Evolutionary conservation across 2,888 invertebrate genomes (phyloP), one percentile per base, ranked within the genome.

Genomic region (Coenonympha glycerion): DNA sequence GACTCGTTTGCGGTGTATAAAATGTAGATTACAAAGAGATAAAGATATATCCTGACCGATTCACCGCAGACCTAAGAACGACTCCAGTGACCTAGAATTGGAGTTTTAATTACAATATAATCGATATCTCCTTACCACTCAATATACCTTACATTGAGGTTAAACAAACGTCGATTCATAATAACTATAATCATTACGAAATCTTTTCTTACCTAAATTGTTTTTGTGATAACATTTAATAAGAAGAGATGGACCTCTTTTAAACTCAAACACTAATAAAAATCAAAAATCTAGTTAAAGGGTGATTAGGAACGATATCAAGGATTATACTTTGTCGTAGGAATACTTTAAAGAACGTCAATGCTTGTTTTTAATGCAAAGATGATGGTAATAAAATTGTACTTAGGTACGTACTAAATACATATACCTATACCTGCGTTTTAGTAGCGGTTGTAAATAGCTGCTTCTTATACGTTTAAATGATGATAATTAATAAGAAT

Each of bases 81-180:
- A 15, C 37, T 30, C 28, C 22, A 19, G 13, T 37, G 37, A 22
- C 39, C 39, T 39, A 39, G 22, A 39, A 39, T 15, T 15, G 39
- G 8, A 24, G 24, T 15, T 24, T 24, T 39, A 39, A 39, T 39
- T 39, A 39, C 39, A 24, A 22, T 39, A 39, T 39, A 39, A 39
- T 39, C 39, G 39, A 39, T 39, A 39, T 39, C 39, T 21, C 37
- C 21, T 37, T 34, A 34, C 31, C 13, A 6, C 16, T 19, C 21
- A 15, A 24, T n/a, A n/a, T n/a, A n/a, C n/a, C 39, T 15, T 13
- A 37, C 16, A 39, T 39, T 39, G 39, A 39, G 39, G 39, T 24
- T 39, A 39, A 39, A 4, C 15, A 15, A 22, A 39, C 22, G 15
- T 21, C 11, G 11, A 21, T 16, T 13, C 6, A 33, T 1, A 16